Conservation (phyloP, 1,140 invertebrate genomes). For the Apis florea region DNA sequence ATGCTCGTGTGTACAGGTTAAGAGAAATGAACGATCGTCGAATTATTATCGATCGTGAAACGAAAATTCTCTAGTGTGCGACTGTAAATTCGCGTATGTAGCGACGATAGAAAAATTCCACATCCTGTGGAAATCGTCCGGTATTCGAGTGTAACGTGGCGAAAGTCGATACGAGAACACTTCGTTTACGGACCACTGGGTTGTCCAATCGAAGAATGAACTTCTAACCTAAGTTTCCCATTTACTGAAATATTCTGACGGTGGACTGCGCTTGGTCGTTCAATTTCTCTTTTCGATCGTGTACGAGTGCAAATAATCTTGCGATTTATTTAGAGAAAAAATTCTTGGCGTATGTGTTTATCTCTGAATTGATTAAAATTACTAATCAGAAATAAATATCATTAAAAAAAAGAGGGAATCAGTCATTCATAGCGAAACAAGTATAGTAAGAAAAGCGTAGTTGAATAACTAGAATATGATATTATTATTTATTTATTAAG, state of each 20-base stretch:
- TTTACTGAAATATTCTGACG: not conserved
- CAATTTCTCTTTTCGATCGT: no score
- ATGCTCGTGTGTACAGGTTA: not conserved
- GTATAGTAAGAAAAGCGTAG: no score
- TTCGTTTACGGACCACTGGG: not conserved
- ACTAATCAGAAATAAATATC: no score
- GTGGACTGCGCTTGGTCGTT: no score
- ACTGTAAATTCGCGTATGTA: not conserved
- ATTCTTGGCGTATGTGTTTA: no score
- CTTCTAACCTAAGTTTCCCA: not conserved
- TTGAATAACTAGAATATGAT: no score
- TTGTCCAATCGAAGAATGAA: not conserved
- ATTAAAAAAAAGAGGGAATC: no score
- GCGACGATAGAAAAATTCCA: slow-evolving; percentile 32
- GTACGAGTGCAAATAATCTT: no score
- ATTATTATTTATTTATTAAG: no score
- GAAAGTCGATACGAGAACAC: not conserved
- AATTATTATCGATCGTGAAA: not conserved
- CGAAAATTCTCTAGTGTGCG: not conserved
- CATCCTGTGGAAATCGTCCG: not conserved
- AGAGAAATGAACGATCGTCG: not conserved
- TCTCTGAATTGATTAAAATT: no score
- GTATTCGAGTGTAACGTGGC: slow-evolving; percentile 9
- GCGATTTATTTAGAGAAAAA: no score
- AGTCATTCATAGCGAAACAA: no score